phyloP scores from a whole-genome alignment of 2,888 invertebrate species.

The Diaperis boleti region DNA sequence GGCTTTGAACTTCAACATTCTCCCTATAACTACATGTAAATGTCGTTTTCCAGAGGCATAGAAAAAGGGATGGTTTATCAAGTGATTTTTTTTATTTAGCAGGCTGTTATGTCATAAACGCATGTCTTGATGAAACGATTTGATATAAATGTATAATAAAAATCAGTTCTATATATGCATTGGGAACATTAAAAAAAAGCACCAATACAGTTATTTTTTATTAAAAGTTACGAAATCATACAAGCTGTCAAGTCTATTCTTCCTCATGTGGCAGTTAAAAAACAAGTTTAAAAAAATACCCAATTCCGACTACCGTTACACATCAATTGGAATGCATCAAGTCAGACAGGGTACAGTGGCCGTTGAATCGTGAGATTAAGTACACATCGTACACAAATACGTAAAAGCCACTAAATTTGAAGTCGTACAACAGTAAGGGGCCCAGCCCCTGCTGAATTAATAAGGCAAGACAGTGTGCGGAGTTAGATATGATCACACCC shows the following conservation, averaged over 20 bases:
- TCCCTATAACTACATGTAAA: no score
- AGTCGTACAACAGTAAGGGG: conserved; percentile 31
- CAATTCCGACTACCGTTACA: conserved; percentile 3
- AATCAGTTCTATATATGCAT: no score
- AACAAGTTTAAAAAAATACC: conserved; percentile 8
- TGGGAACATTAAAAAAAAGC: no score
- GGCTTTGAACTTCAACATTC: no score
- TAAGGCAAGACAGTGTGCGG: conserved; percentile 41
- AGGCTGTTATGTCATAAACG: no score
- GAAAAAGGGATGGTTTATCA: no score
- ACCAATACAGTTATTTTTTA: conserved; percentile 21
- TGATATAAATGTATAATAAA: no score
- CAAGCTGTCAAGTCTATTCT: conserved; percentile 14
- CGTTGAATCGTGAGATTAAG: conserved; percentile 8
- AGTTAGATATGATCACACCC: background rate
- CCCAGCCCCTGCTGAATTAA: conserved; percentile 11
- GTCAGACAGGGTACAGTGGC: conserved; percentile 9
- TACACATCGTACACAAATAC: conserved; percentile 6
- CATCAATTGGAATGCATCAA: conserved; percentile 27
- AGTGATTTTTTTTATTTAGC: no score
- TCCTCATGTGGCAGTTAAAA: conserved; percentile 10
- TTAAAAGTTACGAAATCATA: conserved; percentile 25
- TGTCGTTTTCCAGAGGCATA: no score
- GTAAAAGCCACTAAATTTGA: conserved; percentile 1
- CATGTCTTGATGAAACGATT: no score